Evolutionary conservation across 2,888 invertebrate genomes (phyloP), one percentile per base, ranked within the genome.

Genomic region (Notocelia uddmanniana): DNA sequence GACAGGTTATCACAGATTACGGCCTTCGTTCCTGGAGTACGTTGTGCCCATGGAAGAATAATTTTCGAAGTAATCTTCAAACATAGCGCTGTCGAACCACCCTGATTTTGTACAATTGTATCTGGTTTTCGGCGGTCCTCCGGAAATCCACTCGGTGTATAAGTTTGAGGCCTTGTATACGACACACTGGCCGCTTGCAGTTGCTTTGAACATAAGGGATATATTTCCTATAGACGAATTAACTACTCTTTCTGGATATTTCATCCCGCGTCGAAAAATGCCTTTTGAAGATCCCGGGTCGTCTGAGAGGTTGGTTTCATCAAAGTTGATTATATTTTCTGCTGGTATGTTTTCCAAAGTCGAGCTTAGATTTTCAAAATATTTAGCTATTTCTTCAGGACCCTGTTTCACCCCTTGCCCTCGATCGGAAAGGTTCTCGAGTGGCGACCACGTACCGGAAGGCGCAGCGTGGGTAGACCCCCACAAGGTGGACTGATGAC

Each of bases 171-270:
- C 21, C 19, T 50, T 50, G 19, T 50, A 50, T 6, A 50, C 50
- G n/a, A 19, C 50, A 19, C 19, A 21, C 50, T 50, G 50, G 10
- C 50, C 50, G 19, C 19, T 19, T 2, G 50, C 50, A 50, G 50
- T 50, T 50, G n/a, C 48, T n/a, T 19, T 50, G 50, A 19, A 50
- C 50, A 50, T 50, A 6, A 50, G 19, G 3, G 19, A 50, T 50
- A 50, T 50, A 19, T 50, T 50, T 3, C 50, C 50, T 50, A 19
- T 50, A n/a, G 50, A 19, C 19, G 50, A 50, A 50, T 50, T 50
- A 15, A 50, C n/a, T 50, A 50, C 10, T 50, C 6, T 21, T n/a
- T 50, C 50, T 19, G 50, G 50, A 19, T 50, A 10, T 19, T 50
- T 50, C 19, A 10, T 19, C 10, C 50, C 50, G 19, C 50, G 21